Conservation (phyloP, 2,797 vertebrate genomes). For the Salmo trutta region DNA sequence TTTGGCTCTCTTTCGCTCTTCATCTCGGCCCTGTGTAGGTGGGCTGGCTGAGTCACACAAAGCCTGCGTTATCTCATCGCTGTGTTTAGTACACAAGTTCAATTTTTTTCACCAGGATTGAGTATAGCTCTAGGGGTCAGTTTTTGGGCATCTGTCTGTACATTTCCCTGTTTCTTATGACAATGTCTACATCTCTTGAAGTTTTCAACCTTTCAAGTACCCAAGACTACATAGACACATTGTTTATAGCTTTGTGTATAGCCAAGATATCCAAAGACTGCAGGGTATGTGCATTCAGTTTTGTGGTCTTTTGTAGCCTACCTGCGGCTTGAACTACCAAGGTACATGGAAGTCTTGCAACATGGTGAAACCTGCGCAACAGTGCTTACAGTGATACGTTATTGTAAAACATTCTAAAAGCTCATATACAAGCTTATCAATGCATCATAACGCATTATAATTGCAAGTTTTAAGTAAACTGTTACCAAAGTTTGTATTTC, state of each 20-base stretch:
- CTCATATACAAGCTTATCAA: too few species aligned
- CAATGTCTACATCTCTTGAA: not conserved
- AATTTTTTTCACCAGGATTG: not conserved
- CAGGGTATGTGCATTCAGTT: too few species aligned
- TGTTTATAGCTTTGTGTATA: not conserved
- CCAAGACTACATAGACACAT: not conserved
- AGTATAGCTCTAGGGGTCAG: too few species aligned
- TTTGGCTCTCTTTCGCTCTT: slow-evolving; percentile 35
- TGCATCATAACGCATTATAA: not conserved
- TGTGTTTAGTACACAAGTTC: not conserved
- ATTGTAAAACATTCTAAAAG: too few species aligned
- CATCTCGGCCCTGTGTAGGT: slow-evolving; percentile 27
- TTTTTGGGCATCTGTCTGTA: too few species aligned
- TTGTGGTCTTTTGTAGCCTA: too few species aligned
- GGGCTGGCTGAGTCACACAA: slow-evolving; percentile 23
- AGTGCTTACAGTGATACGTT: too few species aligned
- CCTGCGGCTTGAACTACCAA: too few species aligned
- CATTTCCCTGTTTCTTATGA: not conserved
- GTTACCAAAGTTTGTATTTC: not conserved
- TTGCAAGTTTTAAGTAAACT: not conserved
- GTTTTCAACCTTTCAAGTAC: not conserved
- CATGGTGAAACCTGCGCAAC: too few species aligned
- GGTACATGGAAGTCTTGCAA: too few species aligned
- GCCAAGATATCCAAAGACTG: not conserved
- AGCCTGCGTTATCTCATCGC: slow-evolving; percentile 10